A percentile compares a stretch with the other conserved stretches of the same genome.
Conservation (phyloP, 1,140 invertebrate species). For the Tribolium madens region DNA sequence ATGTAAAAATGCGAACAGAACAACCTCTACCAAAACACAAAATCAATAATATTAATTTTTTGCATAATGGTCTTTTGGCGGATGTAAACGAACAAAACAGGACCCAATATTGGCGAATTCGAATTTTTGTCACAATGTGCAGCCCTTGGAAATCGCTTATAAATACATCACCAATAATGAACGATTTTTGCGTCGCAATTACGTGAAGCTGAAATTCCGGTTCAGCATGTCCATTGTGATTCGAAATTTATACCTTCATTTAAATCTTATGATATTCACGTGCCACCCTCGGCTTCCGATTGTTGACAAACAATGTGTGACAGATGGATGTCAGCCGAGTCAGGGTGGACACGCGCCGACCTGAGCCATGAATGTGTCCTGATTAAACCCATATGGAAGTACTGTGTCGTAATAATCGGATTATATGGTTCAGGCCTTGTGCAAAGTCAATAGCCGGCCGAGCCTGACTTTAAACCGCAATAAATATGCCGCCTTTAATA, state of each 20-base stretch:
- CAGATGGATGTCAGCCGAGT: slow-evolving; percentile 43
- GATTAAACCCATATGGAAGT: slow-evolving; percentile 53
- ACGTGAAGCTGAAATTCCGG: neutral
- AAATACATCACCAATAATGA: neutral
- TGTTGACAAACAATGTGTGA: slow-evolving; percentile 45
- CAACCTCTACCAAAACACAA: neutral
- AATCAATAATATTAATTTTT: neutral
- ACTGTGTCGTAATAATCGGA: slow-evolving; percentile 53
- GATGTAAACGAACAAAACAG: neutral
- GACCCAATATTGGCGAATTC: neutral
- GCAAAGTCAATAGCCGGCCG: slow-evolving; percentile 31
- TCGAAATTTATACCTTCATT: slow-evolving; percentile 35
- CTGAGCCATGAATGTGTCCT: slow-evolving; percentile 45
- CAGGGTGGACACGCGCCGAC: slow-evolving; percentile 41
- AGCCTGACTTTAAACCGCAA: slow-evolving; percentile 21
- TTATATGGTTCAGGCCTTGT: slow-evolving; percentile 43
- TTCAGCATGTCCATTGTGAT: slow-evolving; percentile 6
- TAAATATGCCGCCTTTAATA: slow-evolving; percentile 26
- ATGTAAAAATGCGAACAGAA: neutral
- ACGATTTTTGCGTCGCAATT: neutral
- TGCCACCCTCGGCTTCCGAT: slow-evolving; percentile 35
- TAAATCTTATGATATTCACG: slow-evolving; percentile 38
- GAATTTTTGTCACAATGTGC: neutral
- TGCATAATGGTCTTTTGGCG: neutral
- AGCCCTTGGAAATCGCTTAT: neutral